phyloP scores from a whole-genome alignment of 1,140 invertebrate species.

The Aphidius ervi region DNA sequence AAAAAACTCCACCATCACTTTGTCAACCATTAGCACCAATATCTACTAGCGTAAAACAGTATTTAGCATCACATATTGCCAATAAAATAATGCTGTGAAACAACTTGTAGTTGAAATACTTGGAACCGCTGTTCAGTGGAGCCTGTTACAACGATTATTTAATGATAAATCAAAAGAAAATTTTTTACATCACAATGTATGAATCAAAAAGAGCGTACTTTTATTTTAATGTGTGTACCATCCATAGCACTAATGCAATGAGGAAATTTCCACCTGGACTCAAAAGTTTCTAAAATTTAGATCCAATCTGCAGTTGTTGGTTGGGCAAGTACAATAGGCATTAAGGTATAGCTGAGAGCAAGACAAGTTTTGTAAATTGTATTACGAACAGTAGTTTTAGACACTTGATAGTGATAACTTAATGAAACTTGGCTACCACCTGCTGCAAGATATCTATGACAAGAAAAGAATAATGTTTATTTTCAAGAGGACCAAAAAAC shows the following conservation, averaged over 20 bases:
- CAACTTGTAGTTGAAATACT: constrained; percentile 44
- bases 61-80: constrained; percentile 31
- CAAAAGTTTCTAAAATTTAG: constrained; percentile 6
- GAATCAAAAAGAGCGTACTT: constrained; percentile 6
- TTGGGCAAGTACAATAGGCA: not conserved
- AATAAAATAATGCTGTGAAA: constrained; percentile 37
- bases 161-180: not conserved
- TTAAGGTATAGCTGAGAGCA: not conserved
- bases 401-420: not conserved
- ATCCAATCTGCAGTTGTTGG: not conserved
- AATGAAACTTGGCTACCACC: constrained; percentile 6
- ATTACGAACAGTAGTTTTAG: not conserved
- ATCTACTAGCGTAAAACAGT: constrained; percentile 34
- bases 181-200: not conserved
- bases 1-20: constrained; percentile 30
- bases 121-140: constrained; percentile 22
- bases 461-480: no score
- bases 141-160: constrained; percentile 2
- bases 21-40: constrained; percentile 31
- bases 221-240: constrained; percentile 41
- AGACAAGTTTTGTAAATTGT: constrained; percentile 4
- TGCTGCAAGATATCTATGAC: constrained; percentile 7
- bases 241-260: constrained; percentile 47
- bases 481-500: no score
- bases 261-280: constrained; percentile 22